Evolutionary conservation across 2,888 invertebrate genomes (phyloP).

Genomic region (Leucophenga maculata): DNA sequence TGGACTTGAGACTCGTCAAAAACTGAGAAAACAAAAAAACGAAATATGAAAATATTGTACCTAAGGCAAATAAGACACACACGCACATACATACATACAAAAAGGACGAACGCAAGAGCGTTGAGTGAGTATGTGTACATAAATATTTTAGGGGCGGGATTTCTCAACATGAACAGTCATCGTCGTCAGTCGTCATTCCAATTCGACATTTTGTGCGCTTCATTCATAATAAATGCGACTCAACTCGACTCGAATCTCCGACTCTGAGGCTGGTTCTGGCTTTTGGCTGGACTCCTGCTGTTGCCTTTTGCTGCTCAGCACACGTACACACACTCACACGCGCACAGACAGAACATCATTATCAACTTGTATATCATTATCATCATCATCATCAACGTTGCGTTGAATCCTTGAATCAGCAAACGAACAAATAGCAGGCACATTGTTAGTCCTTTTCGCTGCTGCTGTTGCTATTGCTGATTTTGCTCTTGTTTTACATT

Average conservation of each 20-base stretch:
- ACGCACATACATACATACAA: conserved; percentile 13
- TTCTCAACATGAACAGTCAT: conserved; percentile 47
- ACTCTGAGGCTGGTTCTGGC: conserved; percentile 29
- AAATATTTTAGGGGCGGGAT: conserved; percentile 71
- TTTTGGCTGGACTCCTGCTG: conserved; percentile 33
- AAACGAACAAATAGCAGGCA: conserved; percentile 29
- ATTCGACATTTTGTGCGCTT: conserved; percentile 68
- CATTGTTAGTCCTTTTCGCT: conserved; percentile 54
- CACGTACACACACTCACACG: conserved; percentile 8
- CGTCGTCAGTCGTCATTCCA: conserved; percentile 56
- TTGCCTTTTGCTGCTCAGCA: conserved; percentile 38
- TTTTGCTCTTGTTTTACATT: conserved; percentile 11
- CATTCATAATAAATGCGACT: conserved; percentile 55
- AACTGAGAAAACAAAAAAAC: not conserved
- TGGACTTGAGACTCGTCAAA: not conserved
- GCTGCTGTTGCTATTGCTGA: conserved; percentile 25
- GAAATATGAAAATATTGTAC: conserved; percentile 35
- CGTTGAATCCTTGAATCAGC: not conserved
- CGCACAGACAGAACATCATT: conserved; percentile 52
- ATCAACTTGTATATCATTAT: conserved; percentile 47
- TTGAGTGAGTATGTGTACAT: conserved; percentile 47
- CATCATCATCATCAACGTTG: not conserved
- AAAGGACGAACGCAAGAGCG: not conserved
- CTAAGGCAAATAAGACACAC: conserved; percentile 41
- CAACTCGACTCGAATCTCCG: conserved; percentile 30